Conservation (phyloP, 2,888 invertebrate genomes). For the Chouioia cunea region DNA sequence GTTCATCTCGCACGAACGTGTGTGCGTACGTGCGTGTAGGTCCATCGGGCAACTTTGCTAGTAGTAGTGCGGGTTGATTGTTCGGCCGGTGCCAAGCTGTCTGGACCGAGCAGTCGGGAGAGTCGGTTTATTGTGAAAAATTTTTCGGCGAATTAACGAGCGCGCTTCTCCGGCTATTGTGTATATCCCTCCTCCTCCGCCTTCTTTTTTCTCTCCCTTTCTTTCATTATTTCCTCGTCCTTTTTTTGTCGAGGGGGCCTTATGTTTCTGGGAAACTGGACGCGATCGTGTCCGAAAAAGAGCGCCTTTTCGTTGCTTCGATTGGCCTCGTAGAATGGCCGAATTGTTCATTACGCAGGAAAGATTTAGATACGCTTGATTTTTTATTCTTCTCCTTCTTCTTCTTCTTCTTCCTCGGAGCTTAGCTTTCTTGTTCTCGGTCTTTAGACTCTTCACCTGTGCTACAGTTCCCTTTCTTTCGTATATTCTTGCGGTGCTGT, state of each 20-base stretch:
- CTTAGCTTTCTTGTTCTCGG: background rate
- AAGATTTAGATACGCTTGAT: slow-evolving; percentile 40
- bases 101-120: slow-evolving; percentile 22
- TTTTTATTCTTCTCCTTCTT: background rate
- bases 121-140: slow-evolving; percentile 39
- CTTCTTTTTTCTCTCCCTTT: slow-evolving; percentile 8
- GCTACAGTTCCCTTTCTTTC: slow-evolving; percentile 2
- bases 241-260: too few species aligned
- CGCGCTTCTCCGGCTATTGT: slow-evolving; percentile 2
- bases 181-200: slow-evolving; percentile 6
- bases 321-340: slow-evolving; percentile 28
- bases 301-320: slow-evolving; percentile 22
- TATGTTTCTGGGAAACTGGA: slow-evolving; percentile 31
- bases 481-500: slow-evolving; percentile 46
- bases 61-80: slow-evolving; percentile 14
- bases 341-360: slow-evolving; percentile 37
- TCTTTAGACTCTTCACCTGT: slow-evolving; percentile 1
- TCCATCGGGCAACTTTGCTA: too few species aligned
- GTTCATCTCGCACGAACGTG: too few species aligned
- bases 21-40: too few species aligned
- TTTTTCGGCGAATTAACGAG: slow-evolving; percentile 45
- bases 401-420: background rate
- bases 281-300: slow-evolving; percentile 10
- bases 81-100: slow-evolving; percentile 47
- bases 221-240: background rate